These are phyloP conservation scores for Tragulus kanchil DNA, from an alignment of 2,113 vertebrate species.

Conservation along the genomic window DNA sequence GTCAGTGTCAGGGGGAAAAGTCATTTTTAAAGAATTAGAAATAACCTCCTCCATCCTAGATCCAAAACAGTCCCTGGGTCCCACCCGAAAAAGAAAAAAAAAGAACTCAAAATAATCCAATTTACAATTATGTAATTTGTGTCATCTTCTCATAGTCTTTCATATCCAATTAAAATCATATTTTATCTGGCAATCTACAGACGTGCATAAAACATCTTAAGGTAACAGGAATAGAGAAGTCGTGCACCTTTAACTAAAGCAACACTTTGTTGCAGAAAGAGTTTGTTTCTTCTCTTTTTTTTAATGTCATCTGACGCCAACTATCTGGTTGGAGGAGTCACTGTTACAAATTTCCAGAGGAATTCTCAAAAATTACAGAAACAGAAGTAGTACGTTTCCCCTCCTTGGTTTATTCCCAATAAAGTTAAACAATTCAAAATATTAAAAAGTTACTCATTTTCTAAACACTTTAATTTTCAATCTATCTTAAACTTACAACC, in stretches of 20 bases:
- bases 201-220: slow-evolving; percentile 33
- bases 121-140: not conserved
- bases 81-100: not conserved
- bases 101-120: not conserved
- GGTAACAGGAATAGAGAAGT: not conserved
- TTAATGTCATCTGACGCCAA: slow-evolving; percentile 6
- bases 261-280: not conserved
- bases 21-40: slow-evolving; percentile 35
- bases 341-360: slow-evolving; percentile 12
- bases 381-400: not conserved
- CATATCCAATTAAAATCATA: slow-evolving; percentile 53
- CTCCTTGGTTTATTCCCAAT: not conserved
- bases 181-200: not conserved
- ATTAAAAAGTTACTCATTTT: slow-evolving; percentile 17
- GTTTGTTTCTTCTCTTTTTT: not conserved
- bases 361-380: slow-evolving; percentile 43
- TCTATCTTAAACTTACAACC: slow-evolving; percentile 37
- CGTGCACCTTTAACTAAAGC: not conserved
- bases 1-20: slow-evolving; percentile 11
- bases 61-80: no score
- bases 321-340: not conserved
- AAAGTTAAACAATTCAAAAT: slow-evolving; percentile 22
- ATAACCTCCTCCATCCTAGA: no score
- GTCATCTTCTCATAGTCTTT: not conserved
- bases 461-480: slow-evolving; percentile 2